These are phyloP conservation scores for Calliopsis andreniformis DNA, from an alignment of 1,140 invertebrate species.

Conservation along the genomic window DNA sequence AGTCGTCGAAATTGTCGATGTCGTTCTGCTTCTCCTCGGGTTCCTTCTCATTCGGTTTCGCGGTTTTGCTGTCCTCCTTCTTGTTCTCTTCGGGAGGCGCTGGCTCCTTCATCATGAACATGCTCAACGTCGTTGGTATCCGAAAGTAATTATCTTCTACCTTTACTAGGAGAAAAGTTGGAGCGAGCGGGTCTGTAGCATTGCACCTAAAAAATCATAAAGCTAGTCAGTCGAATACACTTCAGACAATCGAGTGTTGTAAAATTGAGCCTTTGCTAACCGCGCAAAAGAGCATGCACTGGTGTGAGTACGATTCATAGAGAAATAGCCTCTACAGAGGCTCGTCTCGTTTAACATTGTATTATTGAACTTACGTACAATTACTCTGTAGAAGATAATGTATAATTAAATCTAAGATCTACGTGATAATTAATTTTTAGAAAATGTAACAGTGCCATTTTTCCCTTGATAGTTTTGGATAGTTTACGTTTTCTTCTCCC, in stretches of 20 bases:
- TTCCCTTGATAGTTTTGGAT: too few species aligned
- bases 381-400: constrained; percentile 8
- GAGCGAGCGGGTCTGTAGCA: constrained; percentile 66
- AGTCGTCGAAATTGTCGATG: constrained; percentile 46
- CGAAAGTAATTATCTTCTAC: constrained; percentile 74
- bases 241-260: not conserved
- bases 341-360: not conserved
- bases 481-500: not conserved
- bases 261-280: constrained; percentile 11
- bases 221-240: constrained; percentile 52
- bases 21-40: constrained; percentile 8
- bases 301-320: constrained; percentile 13
- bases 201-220: constrained; percentile 74
- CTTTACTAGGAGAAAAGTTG: constrained; percentile 71
- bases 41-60: not conserved
- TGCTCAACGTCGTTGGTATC: constrained; percentile 72
- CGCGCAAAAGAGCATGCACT: constrained; percentile 50
- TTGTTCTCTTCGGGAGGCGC: constrained; percentile 38
- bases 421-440: not conserved
- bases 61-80: constrained; percentile 2
- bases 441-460: too few species aligned
- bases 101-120: constrained; percentile 72
- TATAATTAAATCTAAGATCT: not conserved
- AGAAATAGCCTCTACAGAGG: not conserved
- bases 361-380: constrained; percentile 2